These are phyloP conservation scores for Probosciger aterrimus DNA, from an alignment of 2,113 vertebrate genomes.

Conservation along the genomic window DNA sequence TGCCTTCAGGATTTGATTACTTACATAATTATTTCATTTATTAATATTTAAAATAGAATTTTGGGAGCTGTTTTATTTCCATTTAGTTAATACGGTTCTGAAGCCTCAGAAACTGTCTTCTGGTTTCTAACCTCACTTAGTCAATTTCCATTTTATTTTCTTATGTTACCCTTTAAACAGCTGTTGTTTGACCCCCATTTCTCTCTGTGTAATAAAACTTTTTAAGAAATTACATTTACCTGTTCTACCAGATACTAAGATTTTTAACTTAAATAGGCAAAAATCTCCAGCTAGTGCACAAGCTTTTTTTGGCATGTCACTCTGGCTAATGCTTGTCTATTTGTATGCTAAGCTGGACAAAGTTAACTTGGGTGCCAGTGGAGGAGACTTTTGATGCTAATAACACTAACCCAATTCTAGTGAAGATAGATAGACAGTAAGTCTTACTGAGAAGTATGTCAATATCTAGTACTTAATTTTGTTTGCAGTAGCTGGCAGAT, in stretches of 20 bases:
- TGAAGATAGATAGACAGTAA: background rate
- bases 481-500: background rate
- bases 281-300: background rate
- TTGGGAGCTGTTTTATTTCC: background rate
- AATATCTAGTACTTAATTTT: background rate
- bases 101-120: background rate
- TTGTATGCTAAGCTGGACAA: background rate
- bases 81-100: background rate
- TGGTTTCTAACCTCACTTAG: background rate
- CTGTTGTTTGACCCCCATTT: background rate
- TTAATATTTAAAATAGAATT: background rate
- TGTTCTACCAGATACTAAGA: background rate
- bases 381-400: background rate
- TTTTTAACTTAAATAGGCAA: background rate
- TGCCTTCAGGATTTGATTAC: background rate
- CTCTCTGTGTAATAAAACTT: background rate
- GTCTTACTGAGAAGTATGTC: background rate
- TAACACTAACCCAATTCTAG: background rate
- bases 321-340: background rate
- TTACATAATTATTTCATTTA: background rate
- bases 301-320: background rate
- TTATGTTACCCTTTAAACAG: background rate
- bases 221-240: background rate
- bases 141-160: background rate
- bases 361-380: background rate